phyloP scores from a whole-genome alignment of 2,888 invertebrate species.

The Acanthococcus lagerstroemiae region DNA sequence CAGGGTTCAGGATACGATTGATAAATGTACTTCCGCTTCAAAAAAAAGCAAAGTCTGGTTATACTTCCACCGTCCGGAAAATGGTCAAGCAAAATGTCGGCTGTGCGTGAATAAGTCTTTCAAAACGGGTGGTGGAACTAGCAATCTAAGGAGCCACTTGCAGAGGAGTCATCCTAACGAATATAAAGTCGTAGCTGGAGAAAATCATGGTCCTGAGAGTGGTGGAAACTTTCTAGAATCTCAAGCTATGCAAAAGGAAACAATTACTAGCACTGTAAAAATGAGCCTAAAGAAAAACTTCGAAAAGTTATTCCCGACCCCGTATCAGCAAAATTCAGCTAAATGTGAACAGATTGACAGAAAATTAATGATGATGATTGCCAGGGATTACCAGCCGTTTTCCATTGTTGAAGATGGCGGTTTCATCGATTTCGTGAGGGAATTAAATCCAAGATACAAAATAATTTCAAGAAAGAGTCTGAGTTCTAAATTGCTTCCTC shows the following conservation, averaged over 20 bases:
- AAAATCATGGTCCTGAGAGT: not conserved
- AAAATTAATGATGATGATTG: not conserved
- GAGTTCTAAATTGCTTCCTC: not conserved
- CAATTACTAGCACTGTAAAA: not conserved
- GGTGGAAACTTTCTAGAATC: not conserved
- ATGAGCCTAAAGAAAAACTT: not conserved
- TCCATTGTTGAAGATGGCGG: slow-evolving; percentile 39
- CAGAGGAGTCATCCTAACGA: not conserved
- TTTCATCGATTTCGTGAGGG: slow-evolving; percentile 37
- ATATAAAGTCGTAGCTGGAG: not conserved
- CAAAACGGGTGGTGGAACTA: not conserved
- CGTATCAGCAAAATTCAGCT: not conserved
- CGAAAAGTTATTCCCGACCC: not conserved
- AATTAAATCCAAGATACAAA: slow-evolving; percentile 38
- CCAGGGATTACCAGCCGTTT: slow-evolving; percentile 38
- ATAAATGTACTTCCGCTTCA: not conserved
- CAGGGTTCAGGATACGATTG: not conserved
- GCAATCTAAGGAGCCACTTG: not conserved
- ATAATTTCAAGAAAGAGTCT: slow-evolving; percentile 37
- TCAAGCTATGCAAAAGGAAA: too few relatives aligned
- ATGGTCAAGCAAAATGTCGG: not conserved
- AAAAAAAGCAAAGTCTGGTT: not conserved
- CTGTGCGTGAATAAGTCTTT: not conserved
- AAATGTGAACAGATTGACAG: not conserved
- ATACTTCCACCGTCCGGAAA: not conserved